Percentiles rank a stretch among this genome's conserved stretches.
Evolutionary conservation across 1,140 invertebrate genomes (phyloP).

Genomic region (Cydia splendana): DNA sequence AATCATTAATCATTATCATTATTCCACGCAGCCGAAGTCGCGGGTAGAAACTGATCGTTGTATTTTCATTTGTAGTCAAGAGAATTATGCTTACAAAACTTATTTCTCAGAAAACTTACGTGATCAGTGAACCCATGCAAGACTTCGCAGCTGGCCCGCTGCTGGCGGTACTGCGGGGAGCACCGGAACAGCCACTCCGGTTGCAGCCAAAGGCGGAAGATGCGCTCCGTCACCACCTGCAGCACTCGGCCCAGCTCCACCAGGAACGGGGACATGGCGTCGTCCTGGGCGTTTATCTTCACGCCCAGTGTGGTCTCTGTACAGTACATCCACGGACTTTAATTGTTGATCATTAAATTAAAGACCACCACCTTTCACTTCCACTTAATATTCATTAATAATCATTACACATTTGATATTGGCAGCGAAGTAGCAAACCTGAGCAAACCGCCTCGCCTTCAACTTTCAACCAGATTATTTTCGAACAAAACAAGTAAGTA

Average conservation of each 20-base stretch:
- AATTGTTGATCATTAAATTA: not conserved
- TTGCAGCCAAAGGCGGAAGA: conserved; percentile 45
- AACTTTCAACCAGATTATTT: too few species aligned
- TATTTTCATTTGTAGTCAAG: too few species aligned
- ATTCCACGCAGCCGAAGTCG: too few species aligned
- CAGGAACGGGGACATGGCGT: conserved; percentile 35
- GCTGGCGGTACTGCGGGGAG: conserved; percentile 21
- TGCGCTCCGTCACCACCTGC: conserved; percentile 36
- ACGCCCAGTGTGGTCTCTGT: too few species aligned
- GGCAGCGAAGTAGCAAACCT: too few species aligned
- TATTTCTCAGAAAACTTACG: not conserved
- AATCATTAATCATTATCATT: too few species aligned
- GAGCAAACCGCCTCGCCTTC: too few species aligned
- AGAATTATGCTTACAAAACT: too few species aligned
- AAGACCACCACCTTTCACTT: conserved; percentile 33
- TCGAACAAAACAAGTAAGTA: too few species aligned
- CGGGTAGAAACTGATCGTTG: too few species aligned
- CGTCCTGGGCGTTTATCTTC: too few species aligned
- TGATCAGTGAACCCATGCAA: conserved; percentile 37
- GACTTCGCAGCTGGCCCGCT: conserved; percentile 23
- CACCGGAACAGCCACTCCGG: conserved; percentile 40
- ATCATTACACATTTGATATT: too few species aligned
- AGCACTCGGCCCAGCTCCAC: conserved; percentile 26
- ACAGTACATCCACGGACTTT: conserved; percentile 22
- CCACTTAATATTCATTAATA: not conserved